Evolutionary conservation across 2,888 invertebrate genomes (phyloP).

Genomic region (Aricia artaxerxes): DNA sequence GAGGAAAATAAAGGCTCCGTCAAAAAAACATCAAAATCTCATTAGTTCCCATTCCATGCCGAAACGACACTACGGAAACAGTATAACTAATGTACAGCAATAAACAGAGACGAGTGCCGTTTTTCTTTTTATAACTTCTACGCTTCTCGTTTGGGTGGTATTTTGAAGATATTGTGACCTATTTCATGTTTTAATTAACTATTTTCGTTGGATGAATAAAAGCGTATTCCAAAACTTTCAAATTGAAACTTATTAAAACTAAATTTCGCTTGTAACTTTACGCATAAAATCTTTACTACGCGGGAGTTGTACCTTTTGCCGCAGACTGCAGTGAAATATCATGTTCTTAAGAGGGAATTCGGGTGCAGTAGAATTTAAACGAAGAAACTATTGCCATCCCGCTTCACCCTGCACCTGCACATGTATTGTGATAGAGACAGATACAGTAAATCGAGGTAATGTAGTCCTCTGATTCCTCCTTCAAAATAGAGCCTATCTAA

Average conservation of each 20-base stretch:
- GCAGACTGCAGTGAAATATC: too few species aligned
- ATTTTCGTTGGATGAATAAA: neutral
- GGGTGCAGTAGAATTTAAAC: too few species aligned
- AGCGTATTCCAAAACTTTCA: neutral
- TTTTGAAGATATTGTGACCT: slow-evolving; percentile 47
- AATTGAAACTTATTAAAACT: neutral
- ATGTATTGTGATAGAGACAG: too few species aligned
- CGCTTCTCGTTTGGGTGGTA: slow-evolving; percentile 74
- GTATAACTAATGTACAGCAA: slow-evolving; percentile 80
- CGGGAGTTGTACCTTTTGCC: too few species aligned
- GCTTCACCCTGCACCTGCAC: too few species aligned
- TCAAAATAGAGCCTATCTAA: too few species aligned
- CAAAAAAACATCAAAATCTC: slow-evolving; percentile 81
- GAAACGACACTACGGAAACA: slow-evolving; percentile 79
- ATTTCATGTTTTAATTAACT: slow-evolving; percentile 20
- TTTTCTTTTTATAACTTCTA: slow-evolving; percentile 78
- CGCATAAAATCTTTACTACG: too few species aligned
- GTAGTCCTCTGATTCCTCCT: too few species aligned
- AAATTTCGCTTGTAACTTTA: neutral
- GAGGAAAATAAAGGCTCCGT: slow-evolving; percentile 78
- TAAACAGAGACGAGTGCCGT: slow-evolving; percentile 78
- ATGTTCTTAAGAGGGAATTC: too few species aligned
- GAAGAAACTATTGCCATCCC: too few species aligned
- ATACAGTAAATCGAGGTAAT: too few species aligned
- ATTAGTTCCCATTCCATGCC: slow-evolving; percentile 80